phyloP scores from a whole-genome alignment of 2,888 invertebrate genomes.

The Lysandra bellargus region DNA sequence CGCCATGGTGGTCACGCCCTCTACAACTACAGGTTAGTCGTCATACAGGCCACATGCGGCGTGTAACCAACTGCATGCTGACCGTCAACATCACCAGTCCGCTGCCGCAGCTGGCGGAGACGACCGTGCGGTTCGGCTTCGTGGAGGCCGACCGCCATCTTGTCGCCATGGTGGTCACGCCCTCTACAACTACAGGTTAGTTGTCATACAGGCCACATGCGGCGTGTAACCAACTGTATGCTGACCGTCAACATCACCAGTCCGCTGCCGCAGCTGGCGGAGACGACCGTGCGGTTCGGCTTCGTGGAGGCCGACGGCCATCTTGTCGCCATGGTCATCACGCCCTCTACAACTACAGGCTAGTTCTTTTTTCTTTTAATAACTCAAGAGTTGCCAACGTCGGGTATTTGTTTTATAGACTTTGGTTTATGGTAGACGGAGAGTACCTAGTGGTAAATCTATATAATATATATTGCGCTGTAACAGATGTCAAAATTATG shows the following conservation, averaged over 20 bases:
- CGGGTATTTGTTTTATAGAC: too few relatives aligned
- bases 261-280: constrained; percentile 84
- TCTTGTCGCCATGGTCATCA: constrained; percentile 86
- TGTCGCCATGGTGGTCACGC: constrained; percentile 86
- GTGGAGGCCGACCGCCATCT: constrained; percentile 85
- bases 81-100: constrained; percentile 88
- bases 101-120: constrained; percentile 82
- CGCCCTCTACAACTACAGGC: constrained; percentile 83
- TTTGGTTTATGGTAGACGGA: too few relatives aligned
- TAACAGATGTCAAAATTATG: background rate
- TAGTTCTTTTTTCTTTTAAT: constrained; percentile 31
- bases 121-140: constrained; percentile 86
- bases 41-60: constrained; percentile 82
- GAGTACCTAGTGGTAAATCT: too few relatives aligned
- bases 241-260: constrained; percentile 87
- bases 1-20: constrained; percentile 85
- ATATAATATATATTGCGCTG: too few relatives aligned
- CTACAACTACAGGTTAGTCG: constrained; percentile 59
- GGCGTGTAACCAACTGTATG: constrained; percentile 87
- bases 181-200: constrained; percentile 70
- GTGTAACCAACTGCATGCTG: constrained; percentile 87
- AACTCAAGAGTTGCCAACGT: too few relatives aligned
- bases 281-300: constrained; percentile 85
- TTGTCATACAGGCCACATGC: constrained; percentile 80
- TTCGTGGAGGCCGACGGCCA: constrained; percentile 86